Percentiles rank a stretch among this genome's conserved stretches.
These are phyloP conservation scores for Cirrhinus mrigala DNA, from an alignment of 2,797 vertebrate genomes.

Conservation along the genomic window DNA sequence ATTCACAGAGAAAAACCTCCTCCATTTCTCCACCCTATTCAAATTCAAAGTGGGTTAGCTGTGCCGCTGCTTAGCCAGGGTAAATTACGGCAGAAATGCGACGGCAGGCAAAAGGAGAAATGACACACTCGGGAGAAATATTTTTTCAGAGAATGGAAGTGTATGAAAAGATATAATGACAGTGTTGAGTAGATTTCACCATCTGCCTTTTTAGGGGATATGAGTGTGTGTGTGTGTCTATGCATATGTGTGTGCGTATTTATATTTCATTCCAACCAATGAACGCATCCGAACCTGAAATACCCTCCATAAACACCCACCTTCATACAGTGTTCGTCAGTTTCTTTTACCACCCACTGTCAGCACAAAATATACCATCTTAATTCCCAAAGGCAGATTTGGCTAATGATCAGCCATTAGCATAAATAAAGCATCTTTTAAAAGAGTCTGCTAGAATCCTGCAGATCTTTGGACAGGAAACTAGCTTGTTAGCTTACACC, in stretches of 20 bases:
- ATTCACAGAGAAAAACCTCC: conserved; percentile 19
- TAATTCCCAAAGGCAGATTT: conserved; percentile 32
- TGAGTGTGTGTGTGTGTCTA: conserved; percentile 16
- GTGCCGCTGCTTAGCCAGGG: conserved; percentile 29
- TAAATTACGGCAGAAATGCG: conserved; percentile 41
- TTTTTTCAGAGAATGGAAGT: not conserved
- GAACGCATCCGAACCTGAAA: conserved; percentile 22
- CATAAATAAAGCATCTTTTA: conserved; percentile 3
- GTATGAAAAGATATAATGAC: conserved; percentile 61
- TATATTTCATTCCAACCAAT: conserved; percentile 2
- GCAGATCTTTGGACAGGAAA: conserved; percentile 38
- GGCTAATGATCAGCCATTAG: conserved; percentile 12
- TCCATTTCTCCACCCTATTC: conserved; percentile 1
- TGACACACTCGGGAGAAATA: conserved; percentile 24
- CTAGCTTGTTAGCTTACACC: not conserved
- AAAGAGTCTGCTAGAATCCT: not conserved
- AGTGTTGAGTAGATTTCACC: conserved; percentile 57
- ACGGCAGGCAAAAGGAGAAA: conserved; percentile 25
- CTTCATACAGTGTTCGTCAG: not conserved
- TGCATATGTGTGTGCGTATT: not conserved
- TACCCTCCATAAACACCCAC: conserved; percentile 31
- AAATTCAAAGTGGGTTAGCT: conserved; percentile 51
- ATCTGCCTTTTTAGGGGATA: conserved; percentile 60
- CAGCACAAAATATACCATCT: not conserved
- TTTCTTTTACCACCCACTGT: conserved; percentile 26